Evolutionary conservation across 2,797 vertebrate genomes (phyloP).

Genomic region (Mormyrus hasselquistii): DNA sequence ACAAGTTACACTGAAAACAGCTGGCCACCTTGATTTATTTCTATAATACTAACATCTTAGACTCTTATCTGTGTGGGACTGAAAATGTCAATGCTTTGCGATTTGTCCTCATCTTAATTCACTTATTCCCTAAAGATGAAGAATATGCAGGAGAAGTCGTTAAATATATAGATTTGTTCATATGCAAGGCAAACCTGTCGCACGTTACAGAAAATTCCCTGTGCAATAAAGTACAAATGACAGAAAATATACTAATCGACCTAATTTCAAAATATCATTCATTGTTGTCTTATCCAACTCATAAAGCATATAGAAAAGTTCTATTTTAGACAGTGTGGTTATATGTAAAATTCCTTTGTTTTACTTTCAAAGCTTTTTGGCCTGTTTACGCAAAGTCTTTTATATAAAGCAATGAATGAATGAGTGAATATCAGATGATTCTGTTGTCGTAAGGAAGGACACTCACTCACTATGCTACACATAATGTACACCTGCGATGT

Average conservation of each 20-base stretch:
- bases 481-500: constrained; percentile 34
- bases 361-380: background rate
- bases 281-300: background rate
- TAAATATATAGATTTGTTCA: background rate
- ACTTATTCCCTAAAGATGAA: background rate
- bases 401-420: constrained; percentile 45
- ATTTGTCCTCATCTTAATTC: background rate
- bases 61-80: background rate
- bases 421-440: constrained; percentile 51
- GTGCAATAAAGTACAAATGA: background rate
- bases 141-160: background rate
- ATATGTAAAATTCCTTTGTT: background rate
- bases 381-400: background rate
- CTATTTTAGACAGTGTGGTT: background rate
- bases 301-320: background rate
- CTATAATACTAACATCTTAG: background rate
- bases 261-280: background rate
- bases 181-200: background rate
- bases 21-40: background rate
- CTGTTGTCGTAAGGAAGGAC: constrained; percentile 46
- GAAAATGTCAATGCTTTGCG: background rate
- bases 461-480: constrained; percentile 26
- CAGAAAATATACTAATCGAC: background rate
- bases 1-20: background rate
- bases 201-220: background rate